phyloP scores from a whole-genome alignment of 2,888 invertebrate species.

The Rhimphoctona megacephalus region DNA sequence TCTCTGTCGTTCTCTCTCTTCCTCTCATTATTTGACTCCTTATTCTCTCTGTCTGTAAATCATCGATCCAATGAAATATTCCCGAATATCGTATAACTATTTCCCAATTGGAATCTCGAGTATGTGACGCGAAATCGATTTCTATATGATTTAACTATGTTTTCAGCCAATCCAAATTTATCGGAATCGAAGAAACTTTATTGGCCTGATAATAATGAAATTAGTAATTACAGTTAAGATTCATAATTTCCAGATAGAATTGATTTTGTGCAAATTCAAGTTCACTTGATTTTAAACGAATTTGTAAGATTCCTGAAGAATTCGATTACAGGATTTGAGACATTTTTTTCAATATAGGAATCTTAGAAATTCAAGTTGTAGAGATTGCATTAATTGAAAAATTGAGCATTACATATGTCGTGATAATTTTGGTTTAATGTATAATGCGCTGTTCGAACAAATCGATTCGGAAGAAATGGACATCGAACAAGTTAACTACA shows the following conservation, averaged over 20 bases:
- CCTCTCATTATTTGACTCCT: constrained; percentile 3
- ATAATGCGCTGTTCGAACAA: background rate
- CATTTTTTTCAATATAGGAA: background rate
- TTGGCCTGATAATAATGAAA: background rate
- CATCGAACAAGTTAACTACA: background rate
- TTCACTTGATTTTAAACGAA: too few relatives aligned
- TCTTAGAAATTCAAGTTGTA: background rate
- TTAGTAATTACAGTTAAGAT: background rate
- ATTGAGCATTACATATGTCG: background rate
- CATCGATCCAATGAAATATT: constrained; percentile 15
- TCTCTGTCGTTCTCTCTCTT: background rate
- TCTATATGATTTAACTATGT: background rate
- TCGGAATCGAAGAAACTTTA: background rate
- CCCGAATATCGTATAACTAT: background rate
- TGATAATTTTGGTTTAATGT: background rate
- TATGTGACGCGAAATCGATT: background rate
- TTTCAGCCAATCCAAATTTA: background rate
- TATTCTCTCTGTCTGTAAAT: background rate
- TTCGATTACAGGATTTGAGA: too few relatives aligned
- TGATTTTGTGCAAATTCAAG: background rate
- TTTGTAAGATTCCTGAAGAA: too few relatives aligned
- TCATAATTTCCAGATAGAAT: background rate
- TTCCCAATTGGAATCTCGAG: background rate
- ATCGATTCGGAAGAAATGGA: background rate
- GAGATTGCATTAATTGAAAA: background rate